phyloP scores from a whole-genome alignment of 2,113 vertebrate species.

The Erpornis zantholeuca region DNA sequence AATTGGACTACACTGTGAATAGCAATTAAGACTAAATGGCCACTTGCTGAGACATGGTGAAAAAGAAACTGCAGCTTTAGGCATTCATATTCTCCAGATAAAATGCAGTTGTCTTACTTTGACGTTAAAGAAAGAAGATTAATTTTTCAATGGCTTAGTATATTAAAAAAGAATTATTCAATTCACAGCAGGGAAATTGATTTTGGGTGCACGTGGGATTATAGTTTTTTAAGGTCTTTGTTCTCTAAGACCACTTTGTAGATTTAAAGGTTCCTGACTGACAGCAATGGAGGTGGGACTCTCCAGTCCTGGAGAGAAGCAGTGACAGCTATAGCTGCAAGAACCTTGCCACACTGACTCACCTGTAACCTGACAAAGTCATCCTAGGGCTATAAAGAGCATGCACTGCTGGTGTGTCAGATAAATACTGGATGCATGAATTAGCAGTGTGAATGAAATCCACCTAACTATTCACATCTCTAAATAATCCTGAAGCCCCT shows the following conservation, averaged over 20 bases:
- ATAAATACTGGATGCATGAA: neutral
- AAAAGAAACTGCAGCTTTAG: slow-evolving; percentile 61
- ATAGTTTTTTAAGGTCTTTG: neutral
- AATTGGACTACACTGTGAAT: slow-evolving; percentile 70
- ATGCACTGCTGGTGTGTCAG: neutral
- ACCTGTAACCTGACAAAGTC: neutral
- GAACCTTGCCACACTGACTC: neutral
- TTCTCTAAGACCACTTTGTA: neutral
- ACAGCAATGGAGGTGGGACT: neutral
- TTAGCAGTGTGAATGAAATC: neutral
- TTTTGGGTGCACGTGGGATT: neutral
- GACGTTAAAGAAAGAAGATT: slow-evolving; percentile 37
- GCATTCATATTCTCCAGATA: slow-evolving; percentile 48
- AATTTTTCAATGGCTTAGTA: neutral
- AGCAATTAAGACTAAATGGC: slow-evolving; percentile 75
- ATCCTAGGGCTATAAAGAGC: neutral
- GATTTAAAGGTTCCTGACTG: neutral
- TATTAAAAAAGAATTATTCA: slow-evolving; percentile 1
- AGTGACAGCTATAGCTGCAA: neutral
- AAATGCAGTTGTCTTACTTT: slow-evolving; percentile 36
- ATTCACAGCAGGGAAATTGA: neutral
- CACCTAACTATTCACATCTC: neutral
- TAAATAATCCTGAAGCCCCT: neutral
- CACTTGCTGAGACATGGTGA: slow-evolving; percentile 70
- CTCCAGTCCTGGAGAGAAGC: neutral